These are phyloP conservation scores for Steatocranus sp. DNA, from an alignment of 2,797 vertebrate species.

Conservation along the genomic window DNA sequence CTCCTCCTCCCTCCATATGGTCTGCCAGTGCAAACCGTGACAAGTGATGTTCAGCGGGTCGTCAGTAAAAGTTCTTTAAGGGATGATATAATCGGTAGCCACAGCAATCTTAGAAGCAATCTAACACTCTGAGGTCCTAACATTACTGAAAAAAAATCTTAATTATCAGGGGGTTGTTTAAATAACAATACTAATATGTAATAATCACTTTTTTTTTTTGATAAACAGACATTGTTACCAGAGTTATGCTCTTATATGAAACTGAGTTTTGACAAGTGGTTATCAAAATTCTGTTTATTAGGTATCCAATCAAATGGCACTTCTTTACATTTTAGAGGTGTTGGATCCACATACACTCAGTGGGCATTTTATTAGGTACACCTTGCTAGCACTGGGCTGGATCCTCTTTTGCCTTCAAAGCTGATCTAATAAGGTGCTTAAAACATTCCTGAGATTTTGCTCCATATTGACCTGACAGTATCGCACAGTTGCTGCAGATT, in stretches of 20 bases:
- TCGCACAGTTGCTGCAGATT: not conserved
- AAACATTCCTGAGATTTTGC: not conserved
- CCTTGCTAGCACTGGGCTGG: not conserved
- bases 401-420: not conserved
- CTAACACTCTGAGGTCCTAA: accelerated
- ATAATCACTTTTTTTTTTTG: not conserved
- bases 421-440: not conserved
- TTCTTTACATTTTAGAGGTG: not conserved
- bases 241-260: not conserved
- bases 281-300: not conserved
- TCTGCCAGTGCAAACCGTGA: accelerated
- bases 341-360: not conserved
- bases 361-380: not conserved
- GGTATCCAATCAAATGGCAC: not conserved
- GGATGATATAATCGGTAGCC: not conserved
- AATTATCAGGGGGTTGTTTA: not conserved
- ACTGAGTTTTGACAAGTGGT: accelerated
- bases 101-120: not conserved
- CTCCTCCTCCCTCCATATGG: not conserved
- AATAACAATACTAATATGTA: not conserved
- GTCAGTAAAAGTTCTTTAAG: not conserved
- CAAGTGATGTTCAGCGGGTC: accelerated
- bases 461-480: not conserved
- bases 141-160: not conserved
- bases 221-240: not conserved